These are phyloP conservation scores for Nebria salina DNA, from an alignment of 2,888 invertebrate genomes.

Conservation along the genomic window DNA sequence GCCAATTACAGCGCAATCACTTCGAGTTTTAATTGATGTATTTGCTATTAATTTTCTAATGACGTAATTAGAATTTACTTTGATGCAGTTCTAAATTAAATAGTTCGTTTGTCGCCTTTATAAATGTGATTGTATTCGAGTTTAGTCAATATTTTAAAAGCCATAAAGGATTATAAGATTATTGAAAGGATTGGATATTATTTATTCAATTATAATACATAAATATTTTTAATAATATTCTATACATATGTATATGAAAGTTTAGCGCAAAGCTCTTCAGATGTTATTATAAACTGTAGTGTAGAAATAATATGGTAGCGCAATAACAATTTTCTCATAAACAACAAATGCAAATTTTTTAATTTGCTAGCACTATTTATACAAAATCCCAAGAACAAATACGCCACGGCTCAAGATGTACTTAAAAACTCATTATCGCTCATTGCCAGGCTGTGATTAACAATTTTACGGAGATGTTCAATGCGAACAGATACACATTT, in stretches of 20 bases:
- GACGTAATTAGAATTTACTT: too few species aligned
- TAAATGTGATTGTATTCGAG: too few species aligned
- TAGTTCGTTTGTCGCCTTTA: not conserved
- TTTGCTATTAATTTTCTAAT: too few species aligned
- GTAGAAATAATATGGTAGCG: not conserved
- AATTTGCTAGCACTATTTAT: slow-evolving; percentile 8
- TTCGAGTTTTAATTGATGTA: too few species aligned
- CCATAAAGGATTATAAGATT: not conserved
- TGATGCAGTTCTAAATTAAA: not conserved
- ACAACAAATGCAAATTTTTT: not conserved
- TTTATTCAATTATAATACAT: not conserved
- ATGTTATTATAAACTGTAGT: not conserved
- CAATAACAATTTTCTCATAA: not conserved
- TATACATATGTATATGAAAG: too few species aligned
- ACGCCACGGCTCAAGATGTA: not conserved
- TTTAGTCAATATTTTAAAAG: not conserved
- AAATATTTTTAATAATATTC: too few species aligned
- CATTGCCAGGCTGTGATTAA: not conserved
- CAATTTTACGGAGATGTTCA: not conserved
- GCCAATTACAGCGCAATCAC: too few species aligned
- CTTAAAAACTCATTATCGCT: not conserved
- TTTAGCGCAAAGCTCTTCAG: too few species aligned
- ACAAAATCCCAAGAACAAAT: not conserved
- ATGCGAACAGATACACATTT: not conserved
- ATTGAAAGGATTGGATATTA: not conserved